Percentiles rank a stretch among this genome's conserved stretches.
phyloP scores from a whole-genome alignment of 1,140 invertebrate species.

The Leptopilina clavipes region DNA sequence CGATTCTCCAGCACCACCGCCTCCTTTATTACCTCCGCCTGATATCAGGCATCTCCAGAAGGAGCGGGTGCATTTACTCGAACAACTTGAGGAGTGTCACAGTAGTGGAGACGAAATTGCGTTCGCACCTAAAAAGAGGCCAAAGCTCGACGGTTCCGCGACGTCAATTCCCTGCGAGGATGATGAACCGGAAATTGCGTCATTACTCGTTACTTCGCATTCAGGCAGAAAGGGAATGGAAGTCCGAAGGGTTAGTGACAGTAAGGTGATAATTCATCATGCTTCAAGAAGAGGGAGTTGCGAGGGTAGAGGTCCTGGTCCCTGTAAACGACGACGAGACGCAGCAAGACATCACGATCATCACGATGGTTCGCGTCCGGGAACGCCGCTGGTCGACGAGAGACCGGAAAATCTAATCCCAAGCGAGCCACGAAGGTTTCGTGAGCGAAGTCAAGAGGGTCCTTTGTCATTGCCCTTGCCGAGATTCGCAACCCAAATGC shows the following conservation, averaged over 20 bases:
- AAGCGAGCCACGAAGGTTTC: slow-evolving; percentile 81
- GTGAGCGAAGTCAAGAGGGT: slow-evolving; percentile 79
- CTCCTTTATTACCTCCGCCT: slow-evolving; percentile 71
- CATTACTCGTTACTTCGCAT: slow-evolving; percentile 71
- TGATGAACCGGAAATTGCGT: slow-evolving; percentile 73
- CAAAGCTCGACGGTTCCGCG: slow-evolving; percentile 76
- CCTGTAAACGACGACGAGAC: slow-evolving; percentile 71
- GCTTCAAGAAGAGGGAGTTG: slow-evolving; percentile 72
- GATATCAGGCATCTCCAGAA: slow-evolving; percentile 83
- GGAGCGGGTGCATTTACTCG: slow-evolving; percentile 81
- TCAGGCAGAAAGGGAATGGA: slow-evolving; percentile 75
- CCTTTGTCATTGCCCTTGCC: slow-evolving; percentile 88
- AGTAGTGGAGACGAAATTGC: slow-evolving; percentile 82
- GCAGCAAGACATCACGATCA: slow-evolving; percentile 74
- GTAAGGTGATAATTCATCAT: slow-evolving; percentile 73
- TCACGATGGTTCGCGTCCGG: slow-evolving; percentile 82
- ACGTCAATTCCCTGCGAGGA: slow-evolving; percentile 73
- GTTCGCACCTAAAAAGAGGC: slow-evolving; percentile 79
- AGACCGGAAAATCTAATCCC: slow-evolving; percentile 84
- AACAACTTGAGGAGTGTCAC: slow-evolving; percentile 83
- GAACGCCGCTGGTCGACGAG: slow-evolving; percentile 89
- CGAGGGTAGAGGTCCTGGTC: slow-evolving; percentile 70
- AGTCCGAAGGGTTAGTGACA: slow-evolving; percentile 75
- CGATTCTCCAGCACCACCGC: slow-evolving; percentile 62
- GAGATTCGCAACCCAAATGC: slow-evolving; percentile 86